A percentile compares a stretch with the other conserved stretches of the same genome.
phyloP scores from a whole-genome alignment of 2,113 vertebrate species.

The Sinocyclocheilus maitianheensis region DNA sequence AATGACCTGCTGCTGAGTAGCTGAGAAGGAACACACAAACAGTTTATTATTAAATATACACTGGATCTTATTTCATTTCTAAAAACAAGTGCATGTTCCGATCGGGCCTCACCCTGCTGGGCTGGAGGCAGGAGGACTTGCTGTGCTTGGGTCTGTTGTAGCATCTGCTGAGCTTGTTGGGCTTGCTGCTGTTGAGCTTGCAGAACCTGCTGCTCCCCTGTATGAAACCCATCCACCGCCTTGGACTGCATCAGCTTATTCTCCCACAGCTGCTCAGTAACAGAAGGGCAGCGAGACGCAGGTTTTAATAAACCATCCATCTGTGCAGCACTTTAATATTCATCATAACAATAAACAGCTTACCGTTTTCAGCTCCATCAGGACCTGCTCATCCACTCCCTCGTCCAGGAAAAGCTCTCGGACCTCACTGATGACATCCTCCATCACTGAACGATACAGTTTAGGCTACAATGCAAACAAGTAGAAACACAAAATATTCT shows the following conservation, averaged over 20 bases:
- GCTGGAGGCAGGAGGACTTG: constrained; percentile 89
- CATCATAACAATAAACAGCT: neutral
- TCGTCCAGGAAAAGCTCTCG: constrained; percentile 97
- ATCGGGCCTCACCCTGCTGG: constrained; percentile 83
- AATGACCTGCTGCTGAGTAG: constrained; percentile 93
- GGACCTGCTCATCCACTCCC: constrained; percentile 96
- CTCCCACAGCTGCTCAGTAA: constrained; percentile 87
- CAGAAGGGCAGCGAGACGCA: too few relatives aligned
- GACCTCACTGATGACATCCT: constrained; percentile 97
- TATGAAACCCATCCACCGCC: constrained; percentile 96
- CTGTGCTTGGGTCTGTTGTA: constrained; percentile 73
- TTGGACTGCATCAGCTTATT: constrained; percentile 97
- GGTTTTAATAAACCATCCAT: too few relatives aligned
- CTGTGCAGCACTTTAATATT: too few relatives aligned
- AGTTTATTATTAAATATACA: neutral
- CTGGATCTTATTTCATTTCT: neutral
- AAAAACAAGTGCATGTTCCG: neutral
- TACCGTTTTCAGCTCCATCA: constrained; percentile 97
- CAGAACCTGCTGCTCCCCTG: constrained; percentile 88
- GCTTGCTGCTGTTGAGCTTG: constrained; percentile 80
- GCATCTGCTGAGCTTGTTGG: constrained; percentile 78
- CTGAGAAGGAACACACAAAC: constrained; percentile 65
- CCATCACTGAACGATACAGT: constrained; percentile 94
- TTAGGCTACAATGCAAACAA: constrained; percentile 81
- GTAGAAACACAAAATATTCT: neutral